These are phyloP conservation scores for Sardina pilchardus DNA, from an alignment of 2,113 vertebrate species.

Conservation along the genomic window DNA sequence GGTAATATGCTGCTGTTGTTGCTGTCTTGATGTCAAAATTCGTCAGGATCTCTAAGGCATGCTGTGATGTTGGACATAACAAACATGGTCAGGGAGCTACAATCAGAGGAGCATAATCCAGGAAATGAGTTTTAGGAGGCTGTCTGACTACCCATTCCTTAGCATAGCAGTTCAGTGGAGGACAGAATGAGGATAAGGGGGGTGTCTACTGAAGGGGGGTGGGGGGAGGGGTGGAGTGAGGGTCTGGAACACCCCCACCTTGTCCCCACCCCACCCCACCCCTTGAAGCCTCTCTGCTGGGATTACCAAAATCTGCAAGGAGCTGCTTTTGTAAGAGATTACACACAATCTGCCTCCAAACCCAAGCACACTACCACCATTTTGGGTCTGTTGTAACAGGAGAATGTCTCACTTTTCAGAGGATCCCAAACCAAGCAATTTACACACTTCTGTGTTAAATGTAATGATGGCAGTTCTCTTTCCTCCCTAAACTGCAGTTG, in stretches of 20 bases:
- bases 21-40: not conserved
- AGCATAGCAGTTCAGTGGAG: not conserved
- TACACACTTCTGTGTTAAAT: not conserved
- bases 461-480: not conserved
- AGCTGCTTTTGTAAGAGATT: conserved; percentile 70
- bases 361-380: conserved; percentile 24
- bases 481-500: not conserved
- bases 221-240: not conserved
- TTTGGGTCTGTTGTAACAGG: not conserved
- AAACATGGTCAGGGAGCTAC: not conserved
- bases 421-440: not conserved
- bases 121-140: conserved; percentile 4
- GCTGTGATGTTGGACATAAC: not conserved
- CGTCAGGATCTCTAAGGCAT: not conserved
- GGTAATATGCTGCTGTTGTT: no score
- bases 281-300: conserved; percentile 40
- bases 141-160: not conserved
- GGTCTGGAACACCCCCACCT: conserved; percentile 55
- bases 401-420: not conserved
- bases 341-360: conserved; percentile 63
- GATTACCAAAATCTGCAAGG: conserved; percentile 66
- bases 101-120: not conserved
- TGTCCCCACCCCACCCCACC: not conserved
- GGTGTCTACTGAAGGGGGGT: not conserved
- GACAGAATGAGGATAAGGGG: not conserved